These are phyloP conservation scores for Chamaetylas fuelleborni DNA, from an alignment of 2,113 vertebrate genomes.

Conservation along the genomic window DNA sequence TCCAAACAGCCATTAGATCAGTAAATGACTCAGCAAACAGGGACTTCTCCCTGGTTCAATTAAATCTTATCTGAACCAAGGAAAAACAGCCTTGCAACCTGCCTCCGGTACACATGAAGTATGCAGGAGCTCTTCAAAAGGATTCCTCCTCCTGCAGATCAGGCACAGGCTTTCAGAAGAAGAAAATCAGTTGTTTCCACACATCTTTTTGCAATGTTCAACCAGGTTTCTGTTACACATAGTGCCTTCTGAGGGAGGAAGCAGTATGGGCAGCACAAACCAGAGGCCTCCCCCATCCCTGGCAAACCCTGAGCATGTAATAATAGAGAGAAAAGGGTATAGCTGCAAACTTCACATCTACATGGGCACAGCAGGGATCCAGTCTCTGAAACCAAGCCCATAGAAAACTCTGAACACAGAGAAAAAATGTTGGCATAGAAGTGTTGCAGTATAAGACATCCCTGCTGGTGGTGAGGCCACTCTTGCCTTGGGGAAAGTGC, in stretches of 20 bases:
- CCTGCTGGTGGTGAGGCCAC: background rate
- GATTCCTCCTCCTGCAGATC: background rate
- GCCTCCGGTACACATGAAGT: background rate
- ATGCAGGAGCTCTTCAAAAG: background rate
- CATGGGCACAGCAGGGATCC: background rate
- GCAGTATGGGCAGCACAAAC: background rate
- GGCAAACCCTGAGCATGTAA: background rate
- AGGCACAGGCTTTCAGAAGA: background rate
- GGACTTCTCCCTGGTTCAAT: background rate
- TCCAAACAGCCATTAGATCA: background rate
- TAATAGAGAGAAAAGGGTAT: background rate
- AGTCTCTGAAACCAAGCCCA: background rate
- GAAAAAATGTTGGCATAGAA: background rate
- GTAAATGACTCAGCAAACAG: background rate
- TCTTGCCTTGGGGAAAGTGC: background rate
- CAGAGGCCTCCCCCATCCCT: background rate
- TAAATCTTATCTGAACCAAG: background rate
- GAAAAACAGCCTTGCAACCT: background rate
- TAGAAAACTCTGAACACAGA: background rate
- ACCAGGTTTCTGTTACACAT: accelerated
- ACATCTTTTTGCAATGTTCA: background rate
- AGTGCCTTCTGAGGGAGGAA: background rate
- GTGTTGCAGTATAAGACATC: background rate
- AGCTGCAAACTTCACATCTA: background rate
- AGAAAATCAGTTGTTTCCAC: background rate